phyloP scores from a whole-genome alignment of 1,140 invertebrate genomes.

The Apis cerana region DNA sequence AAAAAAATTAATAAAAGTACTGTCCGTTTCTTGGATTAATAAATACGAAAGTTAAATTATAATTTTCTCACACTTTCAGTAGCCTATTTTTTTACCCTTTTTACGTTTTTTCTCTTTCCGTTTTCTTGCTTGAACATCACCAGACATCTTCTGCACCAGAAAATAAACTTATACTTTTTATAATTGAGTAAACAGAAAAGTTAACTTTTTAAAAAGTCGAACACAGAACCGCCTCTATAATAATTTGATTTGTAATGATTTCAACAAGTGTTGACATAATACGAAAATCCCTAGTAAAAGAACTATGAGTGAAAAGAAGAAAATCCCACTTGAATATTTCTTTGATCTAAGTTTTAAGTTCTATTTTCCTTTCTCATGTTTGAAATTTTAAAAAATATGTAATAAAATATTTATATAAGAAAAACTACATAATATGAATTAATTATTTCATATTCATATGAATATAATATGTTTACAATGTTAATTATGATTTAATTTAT shows the following conservation, averaged over 20 bases:
- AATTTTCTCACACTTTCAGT: conserved; percentile 53
- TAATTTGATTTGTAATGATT: conserved; percentile 64
- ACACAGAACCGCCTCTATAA: conserved; percentile 38
- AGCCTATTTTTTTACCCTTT: conserved; percentile 83
- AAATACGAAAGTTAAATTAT: conserved; percentile 60
- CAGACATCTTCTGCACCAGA: conserved; percentile 84
- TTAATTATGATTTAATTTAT: not conserved
- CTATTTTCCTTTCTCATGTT: not conserved
- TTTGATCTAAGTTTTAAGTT: not conserved
- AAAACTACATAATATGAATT: not conserved
- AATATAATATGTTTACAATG: not conserved
- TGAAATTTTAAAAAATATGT: not conserved
- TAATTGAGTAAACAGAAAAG: conserved; percentile 25
- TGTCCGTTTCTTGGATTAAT: conserved; percentile 58
- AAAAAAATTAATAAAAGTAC: conserved; percentile 60
- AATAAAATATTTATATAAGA: too few relatives aligned
- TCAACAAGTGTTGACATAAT: conserved; percentile 48
- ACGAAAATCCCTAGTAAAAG: conserved; percentile 44
- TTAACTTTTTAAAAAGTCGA: conserved; percentile 51
- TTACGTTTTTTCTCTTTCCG: conserved; percentile 87
- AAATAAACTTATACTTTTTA: conserved; percentile 37
- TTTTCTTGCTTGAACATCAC: conserved; percentile 87
- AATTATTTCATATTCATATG: not conserved
- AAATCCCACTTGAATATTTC: not conserved
- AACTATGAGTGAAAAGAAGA: not conserved